Conservation (phyloP, 2,888 invertebrate genomes). For the Tanaodytes sp. region DNA sequence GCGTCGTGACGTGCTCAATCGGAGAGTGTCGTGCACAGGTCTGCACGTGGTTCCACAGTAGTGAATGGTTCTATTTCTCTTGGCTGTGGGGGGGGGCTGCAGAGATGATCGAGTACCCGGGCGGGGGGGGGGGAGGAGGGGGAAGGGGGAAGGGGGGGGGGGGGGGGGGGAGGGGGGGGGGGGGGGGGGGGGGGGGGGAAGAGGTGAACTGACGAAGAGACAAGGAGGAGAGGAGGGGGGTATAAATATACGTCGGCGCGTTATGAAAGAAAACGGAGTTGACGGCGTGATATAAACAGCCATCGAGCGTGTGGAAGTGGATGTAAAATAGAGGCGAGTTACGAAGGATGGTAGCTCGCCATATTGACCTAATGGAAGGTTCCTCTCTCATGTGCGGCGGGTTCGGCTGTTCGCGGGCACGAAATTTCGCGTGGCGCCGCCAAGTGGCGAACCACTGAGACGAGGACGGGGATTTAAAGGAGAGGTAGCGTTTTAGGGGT, state of each 20-base stretch:
- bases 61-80: too few species aligned
- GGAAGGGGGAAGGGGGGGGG: not conserved
- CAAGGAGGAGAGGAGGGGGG: not conserved
- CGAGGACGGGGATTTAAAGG: slow-evolving; percentile 28
- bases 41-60: too few species aligned
- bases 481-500: slow-evolving; percentile 23
- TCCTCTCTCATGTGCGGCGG: slow-evolving; percentile 34
- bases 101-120: too few species aligned
- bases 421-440: slow-evolving; percentile 37
- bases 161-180: not conserved
- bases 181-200: not conserved
- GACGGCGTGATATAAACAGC: slow-evolving; percentile 42
- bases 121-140: not conserved
- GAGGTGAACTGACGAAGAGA: not conserved
- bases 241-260: slow-evolving; percentile 27
- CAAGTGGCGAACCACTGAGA: slow-evolving; percentile 25
- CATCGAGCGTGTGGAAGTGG: slow-evolving; percentile 33
- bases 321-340: slow-evolving; percentile 38
- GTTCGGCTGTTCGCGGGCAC: slow-evolving; percentile 28
- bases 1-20: too few species aligned
- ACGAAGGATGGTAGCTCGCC: slow-evolving; percentile 44
- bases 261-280: slow-evolving; percentile 44
- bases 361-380: slow-evolving; percentile 48
- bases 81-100: too few species aligned
- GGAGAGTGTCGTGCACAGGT: too few species aligned